Evolutionary conservation across 2,797 vertebrate species (phyloP), one percentile per base, ranked within the genome.

Genomic region (Labroides dimidiatus): DNA sequence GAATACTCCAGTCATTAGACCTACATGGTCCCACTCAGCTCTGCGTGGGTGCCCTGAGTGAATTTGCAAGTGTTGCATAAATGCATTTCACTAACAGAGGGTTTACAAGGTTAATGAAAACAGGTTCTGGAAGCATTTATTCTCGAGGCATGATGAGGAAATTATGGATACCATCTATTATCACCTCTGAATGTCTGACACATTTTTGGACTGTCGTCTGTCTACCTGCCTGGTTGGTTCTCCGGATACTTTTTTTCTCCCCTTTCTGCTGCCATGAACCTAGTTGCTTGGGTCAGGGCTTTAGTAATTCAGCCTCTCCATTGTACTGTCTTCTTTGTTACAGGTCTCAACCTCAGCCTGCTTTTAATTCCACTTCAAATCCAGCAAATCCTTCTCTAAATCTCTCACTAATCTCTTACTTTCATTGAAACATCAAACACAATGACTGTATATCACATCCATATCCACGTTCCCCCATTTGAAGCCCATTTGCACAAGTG

Each of bases 91-190:
- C 55, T 66, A 73, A 76, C 77, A 80, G 56, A 66, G 49, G 69
- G 78, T 70, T 78, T 69, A 55, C 67, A 68, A 88, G 82, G 86
- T 88, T 89, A 86, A 91, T 86, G 78, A 86, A 86, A 82, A 77
- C 78, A 66, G 65, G 55, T 76, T 67, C 50, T 57, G 75, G 74
- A 76, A 85, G 77, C 73, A 80, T 87, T 75, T 64, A 77, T 75
- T 67, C 15, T 20, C 59, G 68, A 43, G 36, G 68, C 58, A 74
- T 69, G 69, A 78, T 64, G 75, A 75, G 66, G 39, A 56, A 86
- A 69, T 84, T 80, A 72, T 84, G 78, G 81, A 87, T 89, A 76
- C 67, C 39, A 67, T 73, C 59, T 72, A 79, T 86, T 84, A 85
- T 66, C 79, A 75, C 78, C 76, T 82, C 61, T 73, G 69, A 84